Conservation (phyloP, 2,888 invertebrate species). For the Drosophila acutilabella region DNA sequence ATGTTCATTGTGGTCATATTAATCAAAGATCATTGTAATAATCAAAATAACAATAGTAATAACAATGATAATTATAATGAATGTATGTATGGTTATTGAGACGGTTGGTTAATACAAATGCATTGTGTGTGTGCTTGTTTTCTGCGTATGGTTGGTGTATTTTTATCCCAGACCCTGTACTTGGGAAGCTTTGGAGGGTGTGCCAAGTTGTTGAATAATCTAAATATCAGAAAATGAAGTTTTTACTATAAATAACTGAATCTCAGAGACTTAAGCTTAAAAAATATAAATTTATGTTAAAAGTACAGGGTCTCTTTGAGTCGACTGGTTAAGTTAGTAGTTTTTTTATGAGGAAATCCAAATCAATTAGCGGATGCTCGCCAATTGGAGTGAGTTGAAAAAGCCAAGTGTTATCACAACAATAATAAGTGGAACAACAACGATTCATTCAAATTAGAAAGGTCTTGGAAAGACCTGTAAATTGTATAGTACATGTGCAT, state of each 20-base stretch:
- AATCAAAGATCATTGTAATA: constrained; percentile 31
- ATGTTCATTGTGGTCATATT: constrained; percentile 4
- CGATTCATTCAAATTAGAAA: constrained; percentile 50
- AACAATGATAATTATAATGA: constrained; percentile 19
- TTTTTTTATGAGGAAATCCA: constrained; percentile 18
- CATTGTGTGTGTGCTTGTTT: constrained; percentile 31
- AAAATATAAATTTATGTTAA: no score
- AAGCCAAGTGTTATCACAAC: constrained; percentile 22
- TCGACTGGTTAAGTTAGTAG: no score
- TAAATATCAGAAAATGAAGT: no score
- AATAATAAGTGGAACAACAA: constrained; percentile 9
- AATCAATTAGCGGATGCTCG: constrained; percentile 55
- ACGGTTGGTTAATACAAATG: constrained; percentile 25
- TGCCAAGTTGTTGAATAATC: no score
- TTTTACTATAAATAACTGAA: no score
- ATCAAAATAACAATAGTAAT: constrained; percentile 15
- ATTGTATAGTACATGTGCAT: not conserved
- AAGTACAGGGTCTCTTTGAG: no score
- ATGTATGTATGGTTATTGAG: constrained; percentile 1
- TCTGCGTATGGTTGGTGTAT: not conserved
- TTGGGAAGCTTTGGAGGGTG: no score
- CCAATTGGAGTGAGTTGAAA: constrained; percentile 38
- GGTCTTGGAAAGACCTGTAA: constrained; percentile 25
- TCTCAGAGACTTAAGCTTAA: no score
- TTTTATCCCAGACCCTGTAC: no score